Percentiles rank a stretch among this genome's conserved stretches.
phyloP scores from a whole-genome alignment of 1,140 invertebrate genomes.

The Helicoverpa armigera region DNA sequence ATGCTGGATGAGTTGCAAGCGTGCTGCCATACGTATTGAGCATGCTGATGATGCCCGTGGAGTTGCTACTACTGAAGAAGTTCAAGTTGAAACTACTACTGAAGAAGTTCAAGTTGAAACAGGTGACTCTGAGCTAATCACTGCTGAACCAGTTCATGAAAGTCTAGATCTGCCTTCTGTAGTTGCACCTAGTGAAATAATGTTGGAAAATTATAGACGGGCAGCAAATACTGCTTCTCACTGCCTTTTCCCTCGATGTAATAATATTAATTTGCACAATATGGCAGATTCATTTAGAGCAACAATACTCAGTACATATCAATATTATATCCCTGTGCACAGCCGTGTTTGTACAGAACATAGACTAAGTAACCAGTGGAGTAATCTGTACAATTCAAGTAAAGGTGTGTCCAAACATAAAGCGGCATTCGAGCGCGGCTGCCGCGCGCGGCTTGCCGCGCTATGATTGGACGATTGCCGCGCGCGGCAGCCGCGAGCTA shows the following conservation, averaged over 20 bases:
- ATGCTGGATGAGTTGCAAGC: constrained; percentile 12
- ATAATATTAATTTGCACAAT: constrained; percentile 30
- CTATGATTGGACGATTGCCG: too few species aligned
- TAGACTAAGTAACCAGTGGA: constrained; percentile 42
- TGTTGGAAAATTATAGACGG: constrained; percentile 44
- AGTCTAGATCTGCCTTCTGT: constrained; percentile 16
- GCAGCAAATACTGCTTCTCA: constrained; percentile 45
- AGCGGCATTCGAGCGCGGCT: constrained; percentile 27
- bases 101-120: constrained; percentile 19
- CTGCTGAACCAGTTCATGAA: constrained; percentile 22
- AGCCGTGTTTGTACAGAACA: constrained; percentile 47
- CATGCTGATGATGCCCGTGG: too few species aligned
- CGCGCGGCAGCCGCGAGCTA: too few species aligned
- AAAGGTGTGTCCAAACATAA: constrained; percentile 39
- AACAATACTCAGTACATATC: constrained; percentile 38
- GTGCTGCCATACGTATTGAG: too few species aligned
- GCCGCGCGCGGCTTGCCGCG: too few species aligned
- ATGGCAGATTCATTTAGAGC: constrained; percentile 44
- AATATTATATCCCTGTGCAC: constrained; percentile 49
- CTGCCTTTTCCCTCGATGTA: constrained; percentile 48
- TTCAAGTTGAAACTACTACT: constrained; percentile 19
- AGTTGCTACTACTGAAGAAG: constrained; percentile 3
- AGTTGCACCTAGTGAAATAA: constrained; percentile 15
- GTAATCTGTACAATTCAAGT: constrained; percentile 37
- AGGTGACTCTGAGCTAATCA: constrained; percentile 9